These are phyloP conservation scores for Chironomus striatipennis DNA, from an alignment of 1,140 invertebrate genomes.

Conservation along the genomic window DNA sequence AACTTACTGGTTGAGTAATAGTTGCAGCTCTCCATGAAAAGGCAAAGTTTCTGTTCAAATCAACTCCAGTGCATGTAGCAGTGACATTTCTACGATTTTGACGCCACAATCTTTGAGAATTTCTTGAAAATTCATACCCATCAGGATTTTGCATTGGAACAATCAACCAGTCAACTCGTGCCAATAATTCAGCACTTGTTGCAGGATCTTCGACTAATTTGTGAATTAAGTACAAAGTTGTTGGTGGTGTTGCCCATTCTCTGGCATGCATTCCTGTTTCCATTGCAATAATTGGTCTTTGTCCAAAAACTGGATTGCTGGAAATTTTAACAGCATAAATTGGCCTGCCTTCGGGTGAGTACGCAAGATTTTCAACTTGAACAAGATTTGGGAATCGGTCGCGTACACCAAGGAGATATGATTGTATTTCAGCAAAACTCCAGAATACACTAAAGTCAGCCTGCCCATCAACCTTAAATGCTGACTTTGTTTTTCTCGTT, in stretches of 20 bases:
- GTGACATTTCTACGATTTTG: not conserved
- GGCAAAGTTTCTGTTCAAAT: conserved; percentile 46
- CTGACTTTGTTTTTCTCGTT: not conserved
- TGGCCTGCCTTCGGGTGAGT: not conserved
- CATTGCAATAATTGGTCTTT: conserved; percentile 42
- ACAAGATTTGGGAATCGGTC: not conserved
- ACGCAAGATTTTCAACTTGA: not conserved
- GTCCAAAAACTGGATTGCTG: not conserved
- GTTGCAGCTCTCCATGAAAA: conserved; percentile 43
- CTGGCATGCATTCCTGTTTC: conserved; percentile 49
- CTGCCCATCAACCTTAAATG: not conserved
- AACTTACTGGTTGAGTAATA: conserved; percentile 40
- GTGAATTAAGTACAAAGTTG: conserved; percentile 51
- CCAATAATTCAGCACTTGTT: conserved; percentile 40
- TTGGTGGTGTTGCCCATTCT: conserved; percentile 61
- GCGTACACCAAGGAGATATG: not conserved
- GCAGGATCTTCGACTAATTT: conserved; percentile 44
- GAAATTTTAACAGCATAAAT: not conserved
- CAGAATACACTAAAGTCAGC: not conserved
- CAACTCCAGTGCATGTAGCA: conserved; percentile 34
- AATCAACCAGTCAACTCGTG: conserved; percentile 59
- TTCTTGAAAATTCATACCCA: not conserved
- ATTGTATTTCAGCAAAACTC: not conserved
- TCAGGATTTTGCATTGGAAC: conserved; percentile 52
- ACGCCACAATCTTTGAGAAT: not conserved